Conservation (phyloP, 1,140 invertebrate genomes). For the Telenomus remus region DNA sequence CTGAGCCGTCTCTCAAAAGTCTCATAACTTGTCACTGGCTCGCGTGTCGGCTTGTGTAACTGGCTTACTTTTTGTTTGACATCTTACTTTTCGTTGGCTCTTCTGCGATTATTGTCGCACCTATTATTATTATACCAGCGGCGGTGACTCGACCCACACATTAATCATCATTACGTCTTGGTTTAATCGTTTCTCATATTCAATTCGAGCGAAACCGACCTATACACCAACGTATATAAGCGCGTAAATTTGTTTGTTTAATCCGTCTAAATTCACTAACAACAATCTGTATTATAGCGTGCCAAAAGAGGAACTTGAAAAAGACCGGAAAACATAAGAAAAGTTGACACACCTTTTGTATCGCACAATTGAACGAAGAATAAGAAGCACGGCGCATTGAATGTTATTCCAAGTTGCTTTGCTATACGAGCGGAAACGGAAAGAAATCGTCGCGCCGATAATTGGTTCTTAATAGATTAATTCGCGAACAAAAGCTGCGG, state of each 20-base stretch:
- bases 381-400: slow-evolving; percentile 27
- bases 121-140: slow-evolving; percentile 58
- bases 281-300: background rate
- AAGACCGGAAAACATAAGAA: slow-evolving; percentile 23
- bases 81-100: slow-evolving; percentile 58
- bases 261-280: too few species aligned
- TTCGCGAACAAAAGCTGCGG: slow-evolving; percentile 66
- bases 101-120: slow-evolving; percentile 52
- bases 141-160: slow-evolving; percentile 46
- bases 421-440: slow-evolving; percentile 44
- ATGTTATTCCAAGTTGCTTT: slow-evolving; percentile 11
- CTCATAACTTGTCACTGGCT: slow-evolving; percentile 71
- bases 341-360: slow-evolving; percentile 12
- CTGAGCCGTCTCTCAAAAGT: slow-evolving; percentile 61
- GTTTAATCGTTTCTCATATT: slow-evolving; percentile 33
- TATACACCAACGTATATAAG: too few species aligned
- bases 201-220: slow-evolving; percentile 1
- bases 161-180: slow-evolving; percentile 46
- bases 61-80: slow-evolving; percentile 57
- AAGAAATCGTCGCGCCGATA: slow-evolving; percentile 61
- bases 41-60: slow-evolving; percentile 65
- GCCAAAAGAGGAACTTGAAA: background rate
- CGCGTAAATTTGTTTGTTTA: too few species aligned
- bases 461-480: slow-evolving; percentile 75
- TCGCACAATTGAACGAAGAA: slow-evolving; percentile 12